Conservation (phyloP, 2,113 vertebrate genomes). For the Tyrannus savana region DNA sequence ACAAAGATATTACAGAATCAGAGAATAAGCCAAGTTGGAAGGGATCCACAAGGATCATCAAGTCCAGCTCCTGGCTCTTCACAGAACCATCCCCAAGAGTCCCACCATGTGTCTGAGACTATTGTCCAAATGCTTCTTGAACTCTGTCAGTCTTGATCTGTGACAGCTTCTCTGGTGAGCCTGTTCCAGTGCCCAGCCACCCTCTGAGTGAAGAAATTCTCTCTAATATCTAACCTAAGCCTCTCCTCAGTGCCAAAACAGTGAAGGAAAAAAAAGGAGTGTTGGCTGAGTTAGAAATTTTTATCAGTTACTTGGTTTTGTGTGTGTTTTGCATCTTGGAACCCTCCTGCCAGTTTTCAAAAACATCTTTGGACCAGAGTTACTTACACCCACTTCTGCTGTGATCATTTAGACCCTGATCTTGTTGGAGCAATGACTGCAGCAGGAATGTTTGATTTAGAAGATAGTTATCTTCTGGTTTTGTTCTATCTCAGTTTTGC, state of each 20-base stretch:
- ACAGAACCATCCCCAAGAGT: background rate
- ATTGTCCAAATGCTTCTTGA: background rate
- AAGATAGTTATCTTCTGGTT: background rate
- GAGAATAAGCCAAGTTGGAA: background rate
- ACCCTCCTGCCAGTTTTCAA: background rate
- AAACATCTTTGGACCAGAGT: background rate
- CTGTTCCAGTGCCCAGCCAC: background rate
- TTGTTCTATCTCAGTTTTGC: background rate
- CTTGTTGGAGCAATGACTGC: background rate
- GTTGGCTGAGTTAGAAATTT: background rate
- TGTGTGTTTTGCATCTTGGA: background rate
- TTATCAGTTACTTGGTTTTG: background rate
- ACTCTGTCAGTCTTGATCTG: background rate
- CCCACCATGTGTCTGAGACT: background rate
- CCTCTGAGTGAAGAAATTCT: background rate
- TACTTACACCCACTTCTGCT: background rate
- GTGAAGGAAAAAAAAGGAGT: background rate
- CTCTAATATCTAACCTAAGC: background rate
- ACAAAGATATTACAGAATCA: background rate
- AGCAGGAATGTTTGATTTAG: background rate
- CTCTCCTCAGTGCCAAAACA: background rate
- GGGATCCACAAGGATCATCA: background rate
- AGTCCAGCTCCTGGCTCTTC: background rate
- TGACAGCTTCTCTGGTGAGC: background rate
- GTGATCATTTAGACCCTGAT: background rate